Evolutionary conservation across 2,888 invertebrate genomes (phyloP).

Genomic region (Lasioglossum calceatum): DNA sequence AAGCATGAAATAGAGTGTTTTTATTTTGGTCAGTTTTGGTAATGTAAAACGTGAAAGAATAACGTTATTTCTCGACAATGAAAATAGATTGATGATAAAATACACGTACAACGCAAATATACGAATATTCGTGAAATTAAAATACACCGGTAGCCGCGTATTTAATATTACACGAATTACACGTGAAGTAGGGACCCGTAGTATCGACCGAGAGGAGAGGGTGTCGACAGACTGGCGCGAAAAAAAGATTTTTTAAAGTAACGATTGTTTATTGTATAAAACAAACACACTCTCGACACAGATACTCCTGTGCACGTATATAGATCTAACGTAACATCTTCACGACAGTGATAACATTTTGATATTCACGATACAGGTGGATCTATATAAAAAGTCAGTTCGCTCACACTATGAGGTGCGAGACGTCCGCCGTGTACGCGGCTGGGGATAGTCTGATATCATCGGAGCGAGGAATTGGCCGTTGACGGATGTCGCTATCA

Average conservation of each 20-base stretch:
- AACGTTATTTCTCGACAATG: neutral
- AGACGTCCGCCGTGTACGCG: constrained; percentile 92
- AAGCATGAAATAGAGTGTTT: neutral
- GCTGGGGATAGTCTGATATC: constrained; percentile 86
- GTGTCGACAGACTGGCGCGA: neutral
- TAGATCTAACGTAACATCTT: constrained; percentile 30
- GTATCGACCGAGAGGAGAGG: neutral
- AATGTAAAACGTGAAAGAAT: neutral
- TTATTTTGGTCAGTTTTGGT: neutral
- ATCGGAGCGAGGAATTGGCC: constrained; percentile 86
- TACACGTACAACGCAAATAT: too few species aligned
- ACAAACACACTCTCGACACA: constrained; percentile 46
- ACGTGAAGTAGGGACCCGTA: neutral
- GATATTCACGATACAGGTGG: constrained; percentile 31
- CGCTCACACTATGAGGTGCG: constrained; percentile 90
- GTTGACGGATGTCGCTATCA: constrained; percentile 87
- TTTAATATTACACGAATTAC: neutral
- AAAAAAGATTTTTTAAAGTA: constrained; percentile 24
- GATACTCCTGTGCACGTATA: constrained; percentile 3
- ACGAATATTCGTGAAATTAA: too few species aligned
- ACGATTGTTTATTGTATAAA: constrained; percentile 58
- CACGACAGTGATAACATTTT: constrained; percentile 36
- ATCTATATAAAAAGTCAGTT: constrained; percentile 10
- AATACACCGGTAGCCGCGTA: neutral
- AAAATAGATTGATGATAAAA: neutral